phyloP scores from a whole-genome alignment of 2,888 invertebrate genomes.

The Sphinx pinastri region DNA sequence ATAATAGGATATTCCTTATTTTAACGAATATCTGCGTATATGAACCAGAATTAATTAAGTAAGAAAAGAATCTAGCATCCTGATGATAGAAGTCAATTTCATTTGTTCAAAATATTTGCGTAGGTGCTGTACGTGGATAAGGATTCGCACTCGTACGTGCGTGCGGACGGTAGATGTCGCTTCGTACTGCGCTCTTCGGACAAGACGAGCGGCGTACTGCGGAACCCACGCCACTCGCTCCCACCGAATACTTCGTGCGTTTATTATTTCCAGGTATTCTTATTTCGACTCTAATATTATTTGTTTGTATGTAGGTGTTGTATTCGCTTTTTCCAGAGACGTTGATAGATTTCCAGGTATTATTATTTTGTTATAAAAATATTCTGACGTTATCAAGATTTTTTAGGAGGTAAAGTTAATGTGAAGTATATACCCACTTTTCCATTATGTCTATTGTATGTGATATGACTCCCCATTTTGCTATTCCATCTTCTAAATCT shows the following conservation, averaged over 20 bases:
- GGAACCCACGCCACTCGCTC: conserved; percentile 90
- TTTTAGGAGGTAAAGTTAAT: too few relatives aligned
- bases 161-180: conserved; percentile 89
- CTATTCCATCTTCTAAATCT: too few relatives aligned
- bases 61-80: not conserved
- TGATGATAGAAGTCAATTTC: too few relatives aligned
- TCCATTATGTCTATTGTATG: too few relatives aligned
- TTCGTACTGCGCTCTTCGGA: conserved; percentile 90
- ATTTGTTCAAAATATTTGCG: conserved; percentile 25
- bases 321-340: not conserved
- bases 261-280: conserved; percentile 87
- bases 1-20: conserved; percentile 30
- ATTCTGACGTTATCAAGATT: too few relatives aligned
- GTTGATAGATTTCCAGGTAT: not conserved
- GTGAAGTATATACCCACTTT: too few relatives aligned
- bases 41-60: not conserved
- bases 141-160: conserved; percentile 89
- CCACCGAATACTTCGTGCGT: conserved; percentile 93
- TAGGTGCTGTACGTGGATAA: conserved; percentile 90
- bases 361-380: too few relatives aligned
- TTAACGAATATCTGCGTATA: not conserved
- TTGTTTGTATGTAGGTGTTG: not conserved
- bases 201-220: conserved; percentile 88
- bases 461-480: too few relatives aligned
- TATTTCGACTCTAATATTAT: not conserved